Conservation (phyloP, 1,140 invertebrate genomes). For the Artemia franciscana region DNA sequence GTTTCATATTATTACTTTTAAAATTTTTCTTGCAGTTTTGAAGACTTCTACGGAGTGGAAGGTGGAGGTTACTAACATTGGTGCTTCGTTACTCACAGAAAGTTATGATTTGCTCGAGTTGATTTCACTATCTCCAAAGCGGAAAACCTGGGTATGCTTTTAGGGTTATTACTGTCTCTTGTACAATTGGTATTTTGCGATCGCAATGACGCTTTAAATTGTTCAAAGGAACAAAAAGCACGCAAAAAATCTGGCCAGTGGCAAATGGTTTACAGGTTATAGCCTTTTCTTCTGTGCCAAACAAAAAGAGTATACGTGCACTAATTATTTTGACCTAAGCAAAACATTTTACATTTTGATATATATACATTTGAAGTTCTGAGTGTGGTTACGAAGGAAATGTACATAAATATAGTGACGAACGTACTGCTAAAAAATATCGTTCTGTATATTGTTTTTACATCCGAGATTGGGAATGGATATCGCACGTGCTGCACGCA, state of each 20-base stretch:
- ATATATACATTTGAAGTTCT: neutral
- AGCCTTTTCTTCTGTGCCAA: neutral
- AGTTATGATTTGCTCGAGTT: neutral
- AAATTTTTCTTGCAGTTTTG: neutral
- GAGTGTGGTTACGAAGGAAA: neutral
- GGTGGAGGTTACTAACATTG: neutral
- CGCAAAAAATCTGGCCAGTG: neutral
- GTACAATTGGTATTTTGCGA: neutral
- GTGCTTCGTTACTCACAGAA: neutral
- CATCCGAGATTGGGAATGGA: neutral
- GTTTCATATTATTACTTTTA: neutral
- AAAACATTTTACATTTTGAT: neutral
- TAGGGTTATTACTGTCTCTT: neutral
- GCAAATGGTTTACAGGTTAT: neutral
- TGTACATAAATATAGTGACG: neutral
- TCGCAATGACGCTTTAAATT: neutral
- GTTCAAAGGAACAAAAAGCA: neutral
- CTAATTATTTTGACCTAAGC: neutral
- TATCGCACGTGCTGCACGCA: neutral
- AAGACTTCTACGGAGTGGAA: neutral
- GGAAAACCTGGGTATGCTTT: neutral
- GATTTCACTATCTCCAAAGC: neutral
- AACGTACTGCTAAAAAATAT: neutral
- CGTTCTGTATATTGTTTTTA: neutral
- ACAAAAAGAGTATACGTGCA: neutral